These are phyloP conservation scores for Hymenopus coronatus DNA, from an alignment of 2,888 invertebrate species.

Conservation along the genomic window DNA sequence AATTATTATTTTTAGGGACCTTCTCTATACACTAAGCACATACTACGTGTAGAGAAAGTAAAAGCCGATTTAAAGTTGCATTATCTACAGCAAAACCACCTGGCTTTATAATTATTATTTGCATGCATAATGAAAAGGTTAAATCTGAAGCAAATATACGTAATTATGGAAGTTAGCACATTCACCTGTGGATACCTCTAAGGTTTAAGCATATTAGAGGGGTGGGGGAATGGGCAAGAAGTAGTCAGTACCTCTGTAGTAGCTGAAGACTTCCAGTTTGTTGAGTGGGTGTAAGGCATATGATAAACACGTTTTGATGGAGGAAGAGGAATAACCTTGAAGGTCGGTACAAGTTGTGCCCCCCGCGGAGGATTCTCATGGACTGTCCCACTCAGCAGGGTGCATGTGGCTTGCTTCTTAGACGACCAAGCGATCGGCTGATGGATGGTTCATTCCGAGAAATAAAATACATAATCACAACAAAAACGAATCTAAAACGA, in stretches of 20 bases:
- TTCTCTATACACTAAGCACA: too few species aligned
- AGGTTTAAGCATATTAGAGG: neutral
- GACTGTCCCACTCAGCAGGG: slow-evolving; percentile 22
- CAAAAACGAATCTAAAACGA: neutral
- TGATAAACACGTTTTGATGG: slow-evolving; percentile 12
- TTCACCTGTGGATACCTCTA: neutral
- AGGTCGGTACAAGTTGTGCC: slow-evolving; percentile 22
- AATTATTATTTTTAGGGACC: too few species aligned
- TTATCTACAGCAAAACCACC: too few species aligned
- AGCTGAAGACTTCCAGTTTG: neutral
- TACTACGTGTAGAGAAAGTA: too few species aligned
- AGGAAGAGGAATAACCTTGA: slow-evolving; percentile 5
- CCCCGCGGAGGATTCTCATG: slow-evolving; percentile 22
- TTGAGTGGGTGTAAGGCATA: neutral
- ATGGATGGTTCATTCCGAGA: slow-evolving; percentile 18
- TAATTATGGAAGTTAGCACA: too few species aligned
- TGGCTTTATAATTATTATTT: too few species aligned
- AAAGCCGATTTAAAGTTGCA: too few species aligned
- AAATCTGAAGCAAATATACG: too few species aligned
- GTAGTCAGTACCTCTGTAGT: neutral
- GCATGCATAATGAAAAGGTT: too few species aligned
- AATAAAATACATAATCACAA: neutral
- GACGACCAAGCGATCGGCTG: slow-evolving; percentile 14
- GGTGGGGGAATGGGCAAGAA: neutral
- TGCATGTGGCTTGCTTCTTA: slow-evolving; percentile 22